Evolutionary conservation across 2,797 vertebrate species (phyloP).

Genomic region (Podarcis siculus): DNA sequence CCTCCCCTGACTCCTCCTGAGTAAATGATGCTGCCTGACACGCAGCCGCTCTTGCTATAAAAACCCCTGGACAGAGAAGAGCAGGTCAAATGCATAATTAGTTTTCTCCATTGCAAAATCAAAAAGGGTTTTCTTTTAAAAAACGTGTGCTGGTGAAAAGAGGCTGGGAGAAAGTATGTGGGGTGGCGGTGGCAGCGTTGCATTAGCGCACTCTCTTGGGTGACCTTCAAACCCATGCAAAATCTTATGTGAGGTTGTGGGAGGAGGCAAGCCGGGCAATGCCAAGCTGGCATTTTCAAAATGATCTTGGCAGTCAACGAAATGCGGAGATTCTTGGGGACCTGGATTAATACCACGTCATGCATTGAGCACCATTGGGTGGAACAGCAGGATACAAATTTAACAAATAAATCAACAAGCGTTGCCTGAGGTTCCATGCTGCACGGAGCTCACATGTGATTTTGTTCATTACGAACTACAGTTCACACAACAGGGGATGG

Average conservation of each 20-base stretch:
- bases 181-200: neutral
- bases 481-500: neutral
- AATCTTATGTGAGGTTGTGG: neutral
- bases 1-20: neutral
- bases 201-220: neutral
- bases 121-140: accelerated
- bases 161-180: neutral
- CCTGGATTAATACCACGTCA: neutral
- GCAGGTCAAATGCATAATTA: conserved; percentile 3
- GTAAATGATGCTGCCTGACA: conserved; percentile 34
- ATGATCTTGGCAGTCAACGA: neutral
- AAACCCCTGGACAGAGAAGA: neutral
- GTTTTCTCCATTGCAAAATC: neutral
- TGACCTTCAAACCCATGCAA: neutral
- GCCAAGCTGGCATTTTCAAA: neutral
- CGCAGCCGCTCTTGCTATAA: conserved; percentile 25
- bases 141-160: neutral
- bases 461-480: neutral
- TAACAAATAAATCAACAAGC: neutral
- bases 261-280: neutral
- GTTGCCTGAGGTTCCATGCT: neutral
- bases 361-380: neutral
- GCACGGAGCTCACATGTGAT: neutral
- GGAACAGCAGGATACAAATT: neutral
- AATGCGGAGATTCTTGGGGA: neutral